phyloP scores from a whole-genome alignment of 2,888 invertebrate genomes.

The Ichneumon xanthorius region DNA sequence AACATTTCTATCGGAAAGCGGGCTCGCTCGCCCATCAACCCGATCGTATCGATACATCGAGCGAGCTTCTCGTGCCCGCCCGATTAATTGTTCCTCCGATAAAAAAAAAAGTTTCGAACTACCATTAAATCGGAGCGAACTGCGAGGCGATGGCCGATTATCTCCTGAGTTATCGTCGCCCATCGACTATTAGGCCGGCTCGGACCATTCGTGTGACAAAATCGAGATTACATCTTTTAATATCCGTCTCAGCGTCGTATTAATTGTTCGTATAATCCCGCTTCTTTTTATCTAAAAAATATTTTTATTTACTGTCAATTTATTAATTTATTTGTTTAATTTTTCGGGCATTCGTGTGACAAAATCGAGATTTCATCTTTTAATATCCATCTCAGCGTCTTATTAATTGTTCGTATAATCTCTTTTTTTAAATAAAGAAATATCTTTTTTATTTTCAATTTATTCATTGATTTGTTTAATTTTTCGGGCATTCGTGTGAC shows the following conservation, averaged over 20 bases:
- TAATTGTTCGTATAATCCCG: no score
- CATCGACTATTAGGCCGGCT: constrained; percentile 1
- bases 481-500: no score
- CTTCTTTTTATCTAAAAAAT: no score
- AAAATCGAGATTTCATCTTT: no score
- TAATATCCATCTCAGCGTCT: no score
- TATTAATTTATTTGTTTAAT: no score
- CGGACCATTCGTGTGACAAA: background rate
- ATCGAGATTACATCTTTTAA: background rate
- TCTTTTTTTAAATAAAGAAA: background rate
- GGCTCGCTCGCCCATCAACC: constrained; percentile 42
- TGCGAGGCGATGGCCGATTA: constrained; percentile 59
- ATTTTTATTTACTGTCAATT: no score
- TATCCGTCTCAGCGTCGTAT: no score
- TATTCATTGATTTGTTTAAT: no score
- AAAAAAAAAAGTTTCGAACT: constrained; percentile 3
- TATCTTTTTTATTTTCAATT: no score
- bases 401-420: no score
- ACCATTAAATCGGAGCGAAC: constrained; percentile 30
- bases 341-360: no score
- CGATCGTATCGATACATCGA: constrained; percentile 27
- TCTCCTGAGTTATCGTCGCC: constrained; percentile 63
- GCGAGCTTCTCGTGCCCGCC: constrained; percentile 26
- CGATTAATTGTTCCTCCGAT: constrained; percentile 54
- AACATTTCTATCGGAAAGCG: constrained; percentile 74